These are phyloP conservation scores for Troglohyphantes excavatus DNA, from an alignment of 2,888 invertebrate species.

Conservation along the genomic window DNA sequence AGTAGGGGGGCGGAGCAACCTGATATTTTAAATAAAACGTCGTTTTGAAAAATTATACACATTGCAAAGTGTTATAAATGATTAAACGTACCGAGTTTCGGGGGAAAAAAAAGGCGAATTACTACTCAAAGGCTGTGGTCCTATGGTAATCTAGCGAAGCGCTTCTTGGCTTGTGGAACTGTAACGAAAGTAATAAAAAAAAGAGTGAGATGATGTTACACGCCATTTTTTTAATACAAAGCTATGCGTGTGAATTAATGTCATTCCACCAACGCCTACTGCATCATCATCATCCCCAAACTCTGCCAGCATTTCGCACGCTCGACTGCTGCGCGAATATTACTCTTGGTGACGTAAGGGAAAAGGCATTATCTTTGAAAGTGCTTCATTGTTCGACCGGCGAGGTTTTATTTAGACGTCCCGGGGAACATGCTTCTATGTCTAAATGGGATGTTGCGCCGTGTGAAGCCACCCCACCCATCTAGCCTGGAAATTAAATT, in stretches of 20 bases:
- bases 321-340: constrained; percentile 39
- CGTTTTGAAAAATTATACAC: too few relatives aligned
- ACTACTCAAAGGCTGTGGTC: too few relatives aligned
- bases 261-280: not conserved
- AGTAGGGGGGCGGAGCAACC: too few relatives aligned
- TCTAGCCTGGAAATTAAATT: constrained; percentile 57
- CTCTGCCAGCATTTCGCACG: not conserved
- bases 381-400: constrained; percentile 25
- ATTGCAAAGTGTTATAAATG: too few relatives aligned
- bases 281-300: constrained; percentile 5
- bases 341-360: constrained; percentile 36
- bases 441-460: constrained; percentile 21
- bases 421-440: constrained; percentile 29
- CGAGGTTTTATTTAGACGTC: constrained; percentile 35
- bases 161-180: too few relatives aligned
- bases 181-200: too few relatives aligned
- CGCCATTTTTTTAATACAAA: too few relatives aligned
- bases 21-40: too few relatives aligned
- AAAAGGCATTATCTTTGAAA: constrained; percentile 9
- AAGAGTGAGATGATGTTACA: too few relatives aligned
- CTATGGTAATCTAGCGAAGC: too few relatives aligned
- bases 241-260: not conserved
- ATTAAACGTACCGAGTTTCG: too few relatives aligned
- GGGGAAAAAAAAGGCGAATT: too few relatives aligned
- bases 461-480: constrained; percentile 20